A percentile compares a stretch with the other conserved stretches of the same genome.
Conservation (phyloP, 2,888 invertebrate genomes). For the Prosapia bicincta region DNA sequence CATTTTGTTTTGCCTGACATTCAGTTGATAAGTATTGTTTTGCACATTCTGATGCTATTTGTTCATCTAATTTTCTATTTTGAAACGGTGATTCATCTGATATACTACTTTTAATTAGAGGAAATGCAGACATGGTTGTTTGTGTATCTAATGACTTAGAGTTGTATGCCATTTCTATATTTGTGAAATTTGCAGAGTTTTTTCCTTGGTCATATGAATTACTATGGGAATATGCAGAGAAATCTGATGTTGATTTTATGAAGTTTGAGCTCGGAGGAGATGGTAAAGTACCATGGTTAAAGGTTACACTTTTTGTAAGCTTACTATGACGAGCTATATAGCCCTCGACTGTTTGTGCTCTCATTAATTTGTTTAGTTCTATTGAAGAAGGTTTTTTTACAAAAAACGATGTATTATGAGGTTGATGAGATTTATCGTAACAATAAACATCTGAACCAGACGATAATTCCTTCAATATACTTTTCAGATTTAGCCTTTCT, state of each 20-base stretch:
- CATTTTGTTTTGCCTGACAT: neutral
- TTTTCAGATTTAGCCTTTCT: slow-evolving; percentile 76
- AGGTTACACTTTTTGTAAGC: slow-evolving; percentile 84
- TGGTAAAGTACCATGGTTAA: slow-evolving; percentile 77
- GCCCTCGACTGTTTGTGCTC: slow-evolving; percentile 82
- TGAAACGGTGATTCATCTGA: neutral
- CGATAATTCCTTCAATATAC: slow-evolving; percentile 79
- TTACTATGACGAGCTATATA: slow-evolving; percentile 86
- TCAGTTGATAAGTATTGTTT: too few relatives aligned
- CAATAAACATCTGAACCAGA: slow-evolving; percentile 47
- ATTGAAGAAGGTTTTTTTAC: slow-evolving; percentile 37
- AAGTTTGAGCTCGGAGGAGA: slow-evolving; percentile 60
- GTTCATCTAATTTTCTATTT: too few relatives aligned
- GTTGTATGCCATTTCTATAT: neutral
- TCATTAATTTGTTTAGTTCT: slow-evolving; percentile 66
- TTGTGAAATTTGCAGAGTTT: too few relatives aligned
- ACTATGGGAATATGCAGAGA: too few relatives aligned
- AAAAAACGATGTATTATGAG: neutral
- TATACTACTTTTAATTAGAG: neutral
- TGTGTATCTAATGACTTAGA: neutral
- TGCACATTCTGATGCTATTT: too few relatives aligned
- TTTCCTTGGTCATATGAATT: too few relatives aligned
- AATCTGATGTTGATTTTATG: neutral
- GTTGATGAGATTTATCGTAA: slow-evolving; percentile 41
- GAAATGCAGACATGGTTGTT: neutral